A percentile compares a stretch with the other conserved stretches of the same genome.
phyloP scores from a whole-genome alignment of 2,797 vertebrate genomes.

The Microctenopoma lineatum region DNA sequence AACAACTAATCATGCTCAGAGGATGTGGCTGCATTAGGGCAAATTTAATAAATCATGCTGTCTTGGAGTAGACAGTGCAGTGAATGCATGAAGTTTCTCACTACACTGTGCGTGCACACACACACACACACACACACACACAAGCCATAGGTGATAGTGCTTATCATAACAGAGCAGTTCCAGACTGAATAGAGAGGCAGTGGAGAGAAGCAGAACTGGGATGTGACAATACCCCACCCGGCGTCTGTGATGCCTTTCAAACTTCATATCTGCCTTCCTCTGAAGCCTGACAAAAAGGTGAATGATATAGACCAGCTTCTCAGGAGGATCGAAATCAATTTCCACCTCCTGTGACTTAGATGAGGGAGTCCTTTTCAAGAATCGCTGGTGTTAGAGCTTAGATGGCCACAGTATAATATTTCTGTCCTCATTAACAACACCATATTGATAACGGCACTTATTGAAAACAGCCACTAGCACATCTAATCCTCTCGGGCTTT shows the following conservation, averaged over 20 bases:
- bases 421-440: constrained; percentile 55
- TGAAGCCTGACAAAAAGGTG: constrained; percentile 39
- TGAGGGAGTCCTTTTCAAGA: constrained; percentile 58
- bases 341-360: constrained; percentile 53
- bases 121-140: constrained; percentile 1
- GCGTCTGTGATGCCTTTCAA: constrained; percentile 61
- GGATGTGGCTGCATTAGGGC: background rate
- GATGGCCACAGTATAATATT: constrained; percentile 46
- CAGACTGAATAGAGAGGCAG: constrained; percentile 56
- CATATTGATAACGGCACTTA: constrained; percentile 54
- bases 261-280: constrained; percentile 60
- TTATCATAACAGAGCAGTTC: constrained; percentile 58
- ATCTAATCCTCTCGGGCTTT: constrained; percentile 45
- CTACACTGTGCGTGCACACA: background rate
- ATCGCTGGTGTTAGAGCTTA: constrained; percentile 37
- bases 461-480: constrained; percentile 51
- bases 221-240: constrained; percentile 55
- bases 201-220: constrained; percentile 45
- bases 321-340: constrained; percentile 70
- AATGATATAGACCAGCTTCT: constrained; percentile 59
- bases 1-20: constrained; percentile 2
- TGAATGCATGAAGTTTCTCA: constrained; percentile 25
- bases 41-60: background rate
- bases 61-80: constrained; percentile 4
- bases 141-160: constrained; percentile 41